Percentiles rank a stretch among this genome's conserved stretches.
Evolutionary conservation across 2,113 vertebrate species (phyloP).

Genomic region (Smithornis capensis): DNA sequence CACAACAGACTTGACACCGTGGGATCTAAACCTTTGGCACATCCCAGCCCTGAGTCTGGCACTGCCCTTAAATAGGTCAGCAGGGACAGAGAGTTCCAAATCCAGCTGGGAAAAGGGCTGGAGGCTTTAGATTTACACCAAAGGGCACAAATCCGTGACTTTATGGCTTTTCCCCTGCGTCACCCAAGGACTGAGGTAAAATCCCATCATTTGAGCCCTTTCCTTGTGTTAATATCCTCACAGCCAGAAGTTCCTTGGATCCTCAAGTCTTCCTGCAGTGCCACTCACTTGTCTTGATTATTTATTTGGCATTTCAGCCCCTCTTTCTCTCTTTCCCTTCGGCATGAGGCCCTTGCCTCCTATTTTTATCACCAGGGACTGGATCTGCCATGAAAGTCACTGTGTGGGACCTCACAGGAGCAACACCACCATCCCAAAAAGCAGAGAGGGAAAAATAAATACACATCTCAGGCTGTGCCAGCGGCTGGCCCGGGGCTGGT

Average conservation of each 20-base stretch:
- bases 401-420: background rate
- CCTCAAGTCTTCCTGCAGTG: background rate
- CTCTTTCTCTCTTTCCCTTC: background rate
- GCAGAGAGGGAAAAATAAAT: background rate
- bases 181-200: background rate
- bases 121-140: background rate
- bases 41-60: background rate
- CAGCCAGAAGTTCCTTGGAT: background rate
- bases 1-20: accelerated
- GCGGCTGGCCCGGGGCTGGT: constrained; percentile 1
- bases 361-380: background rate
- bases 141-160: background rate
- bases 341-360: background rate
- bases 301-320: background rate
- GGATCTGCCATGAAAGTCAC: background rate
- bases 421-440: background rate
- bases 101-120: background rate
- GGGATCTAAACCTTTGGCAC: background rate
- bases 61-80: background rate
- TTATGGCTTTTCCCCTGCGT: accelerated
- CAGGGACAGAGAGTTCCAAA: background rate
- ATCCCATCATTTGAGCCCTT: background rate
- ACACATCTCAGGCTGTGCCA: background rate
- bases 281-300: background rate
- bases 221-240: background rate